These are phyloP conservation scores for Neostethus bicornis DNA, from an alignment of 2,797 vertebrate genomes.

Conservation along the genomic window DNA sequence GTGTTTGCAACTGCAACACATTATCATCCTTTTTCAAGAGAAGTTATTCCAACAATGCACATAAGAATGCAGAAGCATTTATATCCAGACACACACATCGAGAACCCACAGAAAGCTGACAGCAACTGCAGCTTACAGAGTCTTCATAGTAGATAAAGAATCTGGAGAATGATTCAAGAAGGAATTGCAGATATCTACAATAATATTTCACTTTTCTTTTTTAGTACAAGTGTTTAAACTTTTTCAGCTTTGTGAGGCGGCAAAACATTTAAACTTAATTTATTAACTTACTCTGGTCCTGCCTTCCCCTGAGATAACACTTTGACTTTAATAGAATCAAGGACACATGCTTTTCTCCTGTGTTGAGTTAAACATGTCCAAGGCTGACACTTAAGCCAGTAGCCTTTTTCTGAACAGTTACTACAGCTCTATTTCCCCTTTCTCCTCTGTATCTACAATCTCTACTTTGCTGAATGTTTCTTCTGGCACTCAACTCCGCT, in stretches of 20 bases:
- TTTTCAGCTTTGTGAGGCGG: constrained; percentile 48
- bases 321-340: constrained; percentile 26
- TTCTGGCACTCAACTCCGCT: constrained; percentile 73
- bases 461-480: constrained; percentile 72
- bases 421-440: constrained; percentile 38
- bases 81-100: constrained; percentile 39
- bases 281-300: constrained; percentile 42
- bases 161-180: constrained; percentile 64
- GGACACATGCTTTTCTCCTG: constrained; percentile 36
- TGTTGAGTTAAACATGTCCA: constrained; percentile 37
- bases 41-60: constrained; percentile 56
- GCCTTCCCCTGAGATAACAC: constrained; percentile 20
- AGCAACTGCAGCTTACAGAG: constrained; percentile 70
- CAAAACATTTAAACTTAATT: constrained; percentile 66
- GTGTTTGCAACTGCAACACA: constrained; percentile 72
- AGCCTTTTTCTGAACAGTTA: constrained; percentile 55
- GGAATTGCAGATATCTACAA: constrained; percentile 71
- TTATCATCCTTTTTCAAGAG: constrained; percentile 53
- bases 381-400: constrained; percentile 59
- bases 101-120: constrained; percentile 59
- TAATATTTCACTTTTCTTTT: constrained; percentile 75
- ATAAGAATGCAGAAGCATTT: constrained; percentile 19
- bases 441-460: constrained; percentile 51
- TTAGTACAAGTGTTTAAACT: constrained; percentile 52
- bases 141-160: constrained; percentile 66